phyloP scores from a whole-genome alignment of 2,888 invertebrate species.

The Choreutis nemorana region DNA sequence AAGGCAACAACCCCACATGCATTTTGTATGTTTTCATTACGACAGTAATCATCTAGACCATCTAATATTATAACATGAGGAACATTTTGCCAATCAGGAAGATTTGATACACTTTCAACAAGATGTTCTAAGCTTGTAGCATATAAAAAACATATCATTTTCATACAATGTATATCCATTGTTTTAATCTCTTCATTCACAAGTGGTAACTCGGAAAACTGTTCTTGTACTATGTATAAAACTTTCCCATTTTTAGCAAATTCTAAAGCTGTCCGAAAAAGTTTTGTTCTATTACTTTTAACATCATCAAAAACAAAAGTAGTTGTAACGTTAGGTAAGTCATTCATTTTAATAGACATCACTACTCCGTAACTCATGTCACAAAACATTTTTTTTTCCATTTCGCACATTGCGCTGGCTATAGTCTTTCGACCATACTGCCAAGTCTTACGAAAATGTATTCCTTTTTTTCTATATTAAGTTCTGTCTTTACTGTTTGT shows the following conservation, averaged over 20 bases:
- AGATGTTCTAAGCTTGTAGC: slow-evolving; percentile 32
- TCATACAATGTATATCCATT: slow-evolving; percentile 41
- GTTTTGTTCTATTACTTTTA: slow-evolving; percentile 27
- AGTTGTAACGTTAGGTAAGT: no score
- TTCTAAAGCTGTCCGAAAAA: slow-evolving; percentile 41
- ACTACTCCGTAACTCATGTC: no score
- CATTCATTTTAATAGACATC: no score
- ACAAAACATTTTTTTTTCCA: no score
- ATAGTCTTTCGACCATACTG: no score
- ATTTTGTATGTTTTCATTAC: slow-evolving; percentile 26
- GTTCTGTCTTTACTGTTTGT: no score
- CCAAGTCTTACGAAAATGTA: no score
- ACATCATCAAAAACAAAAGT: slow-evolving; percentile 29
- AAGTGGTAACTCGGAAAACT: slow-evolving; percentile 44
- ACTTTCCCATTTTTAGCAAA: slow-evolving; percentile 42
- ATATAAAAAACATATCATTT: slow-evolving; percentile 54
- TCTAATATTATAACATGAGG: slow-evolving; percentile 48
- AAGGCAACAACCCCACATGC: slow-evolving; percentile 42
- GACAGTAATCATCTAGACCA: slow-evolving; percentile 35
- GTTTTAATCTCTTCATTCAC: slow-evolving; percentile 38
- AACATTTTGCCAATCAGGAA: slow-evolving; percentile 43
- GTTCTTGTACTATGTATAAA: slow-evolving; percentile 39
- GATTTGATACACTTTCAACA: slow-evolving; percentile 34
- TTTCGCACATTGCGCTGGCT: no score
- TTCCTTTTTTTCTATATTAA: no score